Conservation (phyloP, 2,888 invertebrate genomes). For the Drosophila koepferae region DNA sequence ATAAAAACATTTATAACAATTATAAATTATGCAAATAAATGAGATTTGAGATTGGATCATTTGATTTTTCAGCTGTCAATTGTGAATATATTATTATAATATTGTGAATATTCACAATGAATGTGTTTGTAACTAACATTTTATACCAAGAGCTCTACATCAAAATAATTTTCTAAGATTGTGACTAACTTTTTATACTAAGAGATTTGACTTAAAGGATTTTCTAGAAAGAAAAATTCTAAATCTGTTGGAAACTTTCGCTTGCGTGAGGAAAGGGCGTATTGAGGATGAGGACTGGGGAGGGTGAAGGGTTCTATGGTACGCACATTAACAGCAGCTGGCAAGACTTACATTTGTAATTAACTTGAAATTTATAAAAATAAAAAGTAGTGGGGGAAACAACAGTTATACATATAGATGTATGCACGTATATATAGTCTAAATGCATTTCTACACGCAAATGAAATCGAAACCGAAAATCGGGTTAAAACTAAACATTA, state of each 20-base stretch:
- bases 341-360: constrained; percentile 22
- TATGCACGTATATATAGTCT: constrained; percentile 3
- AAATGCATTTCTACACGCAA: constrained; percentile 57
- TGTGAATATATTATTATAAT: constrained; percentile 3
- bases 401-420: neutral
- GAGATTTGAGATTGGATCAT: neutral
- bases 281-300: no score
- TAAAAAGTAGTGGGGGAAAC: neutral
- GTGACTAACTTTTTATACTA: neutral
- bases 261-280: neutral
- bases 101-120: constrained; percentile 9
- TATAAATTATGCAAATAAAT: constrained; percentile 1
- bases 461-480: constrained; percentile 67
- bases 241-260: constrained; percentile 12
- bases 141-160: neutral
- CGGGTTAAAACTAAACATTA: constrained; percentile 47
- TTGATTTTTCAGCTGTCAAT: constrained; percentile 8
- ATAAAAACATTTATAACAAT: constrained; percentile 6
- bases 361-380: constrained; percentile 22
- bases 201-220: constrained; percentile 14
- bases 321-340: constrained; percentile 36
- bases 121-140: neutral
- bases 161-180: no score
- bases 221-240: neutral
- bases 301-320: neutral